Conservation (phyloP, 2,797 vertebrate genomes). For the Mus spretus region DNA sequence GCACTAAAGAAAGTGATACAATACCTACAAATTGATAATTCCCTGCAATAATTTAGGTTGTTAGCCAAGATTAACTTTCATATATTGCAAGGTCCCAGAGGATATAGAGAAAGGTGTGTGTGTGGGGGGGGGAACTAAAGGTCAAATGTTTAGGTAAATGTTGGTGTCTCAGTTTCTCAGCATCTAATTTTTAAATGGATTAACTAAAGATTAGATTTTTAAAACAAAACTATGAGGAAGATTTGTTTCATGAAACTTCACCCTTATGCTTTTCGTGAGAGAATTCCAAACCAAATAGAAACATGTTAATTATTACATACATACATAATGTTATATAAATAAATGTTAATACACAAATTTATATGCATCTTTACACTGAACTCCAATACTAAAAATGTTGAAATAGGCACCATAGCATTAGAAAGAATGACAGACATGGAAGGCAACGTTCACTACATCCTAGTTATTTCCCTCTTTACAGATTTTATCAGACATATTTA, state of each 20-base stretch:
- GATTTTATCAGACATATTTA: constrained; percentile 2
- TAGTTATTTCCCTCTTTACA: neutral
- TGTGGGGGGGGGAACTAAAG: neutral
- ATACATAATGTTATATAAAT: neutral
- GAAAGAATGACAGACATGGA: neutral
- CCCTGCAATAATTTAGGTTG: neutral
- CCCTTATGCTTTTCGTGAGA: neutral
- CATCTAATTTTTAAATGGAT: neutral
- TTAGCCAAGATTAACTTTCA: constrained; percentile 28
- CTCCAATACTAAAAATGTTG: constrained; percentile 37
- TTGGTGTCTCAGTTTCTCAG: neutral
- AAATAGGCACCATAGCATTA: neutral
- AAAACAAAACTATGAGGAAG: neutral
- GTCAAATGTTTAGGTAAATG: neutral
- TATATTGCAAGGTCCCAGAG: neutral
- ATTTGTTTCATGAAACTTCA: constrained; percentile 24
- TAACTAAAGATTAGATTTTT: neutral
- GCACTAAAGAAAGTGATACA: neutral
- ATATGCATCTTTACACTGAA: neutral
- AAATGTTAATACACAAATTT: constrained; percentile 19
- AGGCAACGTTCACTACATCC: neutral
- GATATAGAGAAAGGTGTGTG: neutral
- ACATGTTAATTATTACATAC: neutral
- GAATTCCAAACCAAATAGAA: neutral
- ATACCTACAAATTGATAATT: neutral